These are phyloP conservation scores for Ornithorhynchus anatinus DNA, from an alignment of 2,113 vertebrate species.

Conservation along the genomic window DNA sequence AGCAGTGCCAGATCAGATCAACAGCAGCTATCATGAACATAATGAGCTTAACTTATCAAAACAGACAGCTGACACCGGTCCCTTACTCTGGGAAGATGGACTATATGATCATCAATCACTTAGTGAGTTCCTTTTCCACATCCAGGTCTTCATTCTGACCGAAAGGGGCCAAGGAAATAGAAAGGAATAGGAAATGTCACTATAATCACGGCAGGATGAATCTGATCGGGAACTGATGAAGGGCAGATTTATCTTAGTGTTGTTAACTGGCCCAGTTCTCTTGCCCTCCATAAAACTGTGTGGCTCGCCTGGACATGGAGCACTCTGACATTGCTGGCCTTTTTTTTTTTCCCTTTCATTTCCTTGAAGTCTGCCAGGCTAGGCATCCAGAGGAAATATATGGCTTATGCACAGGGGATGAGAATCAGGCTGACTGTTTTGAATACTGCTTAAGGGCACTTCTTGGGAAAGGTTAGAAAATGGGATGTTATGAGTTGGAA, in stretches of 20 bases:
- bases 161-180: neutral
- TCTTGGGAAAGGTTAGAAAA: neutral
- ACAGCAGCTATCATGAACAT: no score
- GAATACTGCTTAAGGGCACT: neutral
- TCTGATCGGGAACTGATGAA: neutral
- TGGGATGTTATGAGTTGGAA: neutral
- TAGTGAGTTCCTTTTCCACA: neutral
- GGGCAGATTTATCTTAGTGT: neutral
- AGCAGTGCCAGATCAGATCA: no score
- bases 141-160: neutral
- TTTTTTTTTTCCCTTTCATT: neutral
- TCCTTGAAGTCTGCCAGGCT: neutral
- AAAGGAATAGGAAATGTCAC: neutral
- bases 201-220: neutral
- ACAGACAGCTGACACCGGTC: neutral
- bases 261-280: neutral
- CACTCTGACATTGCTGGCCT: no score
- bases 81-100: neutral
- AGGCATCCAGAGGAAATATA: neutral
- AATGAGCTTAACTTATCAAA: neutral
- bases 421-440: neutral
- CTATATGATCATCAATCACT: neutral
- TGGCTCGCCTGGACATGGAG: neutral
- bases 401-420: neutral
- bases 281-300: neutral